Conservation (phyloP, 2,797 vertebrate species). For the Pangasius macronema region DNA sequence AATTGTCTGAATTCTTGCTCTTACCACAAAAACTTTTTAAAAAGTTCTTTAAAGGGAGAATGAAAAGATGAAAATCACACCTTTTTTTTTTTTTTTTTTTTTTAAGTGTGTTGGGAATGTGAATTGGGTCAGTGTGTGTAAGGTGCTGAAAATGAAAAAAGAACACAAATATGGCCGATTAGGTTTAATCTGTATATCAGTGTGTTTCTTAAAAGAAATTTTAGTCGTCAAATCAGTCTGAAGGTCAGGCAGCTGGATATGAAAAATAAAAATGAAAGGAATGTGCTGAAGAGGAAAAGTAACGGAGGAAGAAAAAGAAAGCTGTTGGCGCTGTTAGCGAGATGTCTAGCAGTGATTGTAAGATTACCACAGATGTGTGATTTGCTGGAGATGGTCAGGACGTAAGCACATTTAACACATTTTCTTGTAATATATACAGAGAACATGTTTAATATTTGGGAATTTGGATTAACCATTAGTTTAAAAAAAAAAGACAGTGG, state of each 20-base stretch:
- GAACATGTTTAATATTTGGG: background rate
- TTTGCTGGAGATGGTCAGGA: background rate
- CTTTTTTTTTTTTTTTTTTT: too few relatives aligned
- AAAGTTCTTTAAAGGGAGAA: background rate
- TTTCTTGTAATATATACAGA: background rate
- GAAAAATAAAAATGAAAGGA: background rate
- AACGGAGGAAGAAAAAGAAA: background rate
- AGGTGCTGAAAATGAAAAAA: background rate
- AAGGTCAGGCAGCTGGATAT: background rate
- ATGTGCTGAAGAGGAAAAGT: background rate
- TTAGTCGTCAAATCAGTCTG: background rate
- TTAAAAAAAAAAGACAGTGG: background rate
- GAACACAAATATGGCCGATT: background rate
- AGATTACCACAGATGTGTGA: background rate
- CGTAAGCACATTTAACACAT: background rate
- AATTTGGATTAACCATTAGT: background rate
- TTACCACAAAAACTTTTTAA: background rate
- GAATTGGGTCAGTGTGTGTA: background rate
- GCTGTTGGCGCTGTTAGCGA: background rate
- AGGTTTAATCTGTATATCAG: background rate
- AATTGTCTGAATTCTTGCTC: background rate
- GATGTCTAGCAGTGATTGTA: background rate
- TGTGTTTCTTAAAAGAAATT: background rate
- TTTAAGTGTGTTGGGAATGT: background rate
- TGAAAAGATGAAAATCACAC: background rate